Evolutionary conservation across 2,113 vertebrate genomes (phyloP).

Genomic region (Saguinus imperator): DNA sequence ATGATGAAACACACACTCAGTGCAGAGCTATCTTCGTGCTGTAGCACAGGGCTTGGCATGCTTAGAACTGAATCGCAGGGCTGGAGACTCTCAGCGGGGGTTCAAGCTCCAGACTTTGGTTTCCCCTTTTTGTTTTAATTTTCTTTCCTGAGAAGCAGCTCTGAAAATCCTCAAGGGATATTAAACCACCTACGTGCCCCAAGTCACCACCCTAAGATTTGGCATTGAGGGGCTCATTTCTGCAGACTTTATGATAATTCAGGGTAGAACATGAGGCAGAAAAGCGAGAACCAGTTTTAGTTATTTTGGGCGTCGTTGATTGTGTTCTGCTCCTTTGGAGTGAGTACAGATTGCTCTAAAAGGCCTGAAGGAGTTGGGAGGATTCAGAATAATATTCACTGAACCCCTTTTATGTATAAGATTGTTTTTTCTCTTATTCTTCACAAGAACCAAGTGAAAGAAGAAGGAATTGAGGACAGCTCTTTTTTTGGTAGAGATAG

Average conservation of each 20-base stretch:
- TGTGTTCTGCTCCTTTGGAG: background rate
- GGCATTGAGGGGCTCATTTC: background rate
- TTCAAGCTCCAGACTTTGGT: background rate
- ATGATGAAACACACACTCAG: background rate
- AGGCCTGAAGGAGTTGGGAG: background rate
- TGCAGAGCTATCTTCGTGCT: background rate
- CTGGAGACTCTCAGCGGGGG: background rate
- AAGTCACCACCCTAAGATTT: background rate
- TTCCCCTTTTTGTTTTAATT: slow-evolving; percentile 9
- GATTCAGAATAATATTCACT: background rate
- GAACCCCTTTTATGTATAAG: background rate
- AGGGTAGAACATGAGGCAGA: background rate
- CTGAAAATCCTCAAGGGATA: slow-evolving; percentile 22
- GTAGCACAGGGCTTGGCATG: background rate
- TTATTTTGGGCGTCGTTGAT: background rate
- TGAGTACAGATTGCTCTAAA: background rate
- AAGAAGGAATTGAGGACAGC: background rate
- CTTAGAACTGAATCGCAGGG: background rate
- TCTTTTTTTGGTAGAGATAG: background rate
- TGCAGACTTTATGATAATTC: background rate
- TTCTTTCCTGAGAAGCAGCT: slow-evolving; percentile 13
- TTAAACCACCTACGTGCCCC: background rate
- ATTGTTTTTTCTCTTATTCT: background rate
- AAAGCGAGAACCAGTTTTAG: background rate
- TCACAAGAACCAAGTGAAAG: background rate